These are phyloP conservation scores for Drosophila nr. medialis DNA, from an alignment of 2,888 invertebrate species.

Conservation along the genomic window DNA sequence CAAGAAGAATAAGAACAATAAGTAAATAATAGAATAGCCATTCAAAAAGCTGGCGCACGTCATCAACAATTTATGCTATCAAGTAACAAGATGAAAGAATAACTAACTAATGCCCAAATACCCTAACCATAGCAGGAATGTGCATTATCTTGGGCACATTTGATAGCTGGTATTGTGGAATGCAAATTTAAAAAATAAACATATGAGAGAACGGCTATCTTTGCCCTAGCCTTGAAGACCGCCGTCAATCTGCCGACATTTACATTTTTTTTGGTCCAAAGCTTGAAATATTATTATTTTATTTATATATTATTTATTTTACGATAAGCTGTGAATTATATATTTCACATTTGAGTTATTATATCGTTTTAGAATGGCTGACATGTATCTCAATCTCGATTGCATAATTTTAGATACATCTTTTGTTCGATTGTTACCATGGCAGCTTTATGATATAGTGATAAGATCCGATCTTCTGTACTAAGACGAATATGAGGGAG, in stretches of 20 bases:
- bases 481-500: not conserved
- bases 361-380: not conserved
- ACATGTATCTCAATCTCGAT: not conserved
- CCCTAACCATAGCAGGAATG: not conserved
- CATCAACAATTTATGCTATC: slow-evolving; percentile 67
- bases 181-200: not conserved
- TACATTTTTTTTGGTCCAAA: not conserved
- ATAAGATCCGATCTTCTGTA: not conserved
- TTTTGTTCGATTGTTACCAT: not conserved
- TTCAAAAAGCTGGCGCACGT: slow-evolving; percentile 52
- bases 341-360: not conserved
- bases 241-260: not conserved
- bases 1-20: slow-evolving; percentile 12
- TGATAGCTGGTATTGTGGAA: not conserved
- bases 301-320: not conserved
- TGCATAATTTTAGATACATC: not conserved
- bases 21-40: slow-evolving; percentile 23
- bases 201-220: not conserved
- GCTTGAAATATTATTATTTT: not conserved
- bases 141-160: not conserved
- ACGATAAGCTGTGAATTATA: not conserved
- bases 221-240: not conserved
- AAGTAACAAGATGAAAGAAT: slow-evolving; percentile 41
- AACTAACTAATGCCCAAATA: not conserved
- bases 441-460: not conserved